Percentiles rank a stretch among this genome's conserved stretches.
Conservation (phyloP, 2,888 invertebrate genomes). For the Corbicula japonica region DNA sequence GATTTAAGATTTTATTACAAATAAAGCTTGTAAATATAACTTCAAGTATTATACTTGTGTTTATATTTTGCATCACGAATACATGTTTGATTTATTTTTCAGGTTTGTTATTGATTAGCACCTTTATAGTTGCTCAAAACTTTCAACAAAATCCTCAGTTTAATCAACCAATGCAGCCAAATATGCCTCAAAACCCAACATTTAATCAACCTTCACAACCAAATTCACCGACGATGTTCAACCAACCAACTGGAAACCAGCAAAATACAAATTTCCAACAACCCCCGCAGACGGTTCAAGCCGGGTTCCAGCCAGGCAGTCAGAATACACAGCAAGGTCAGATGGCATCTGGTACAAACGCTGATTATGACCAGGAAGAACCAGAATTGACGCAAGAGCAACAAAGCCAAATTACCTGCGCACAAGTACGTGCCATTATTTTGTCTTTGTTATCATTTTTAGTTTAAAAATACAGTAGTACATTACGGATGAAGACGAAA, state of each 20-base stretch:
- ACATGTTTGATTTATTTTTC: neutral
- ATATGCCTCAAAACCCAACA: constrained; percentile 32
- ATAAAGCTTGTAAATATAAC: neutral
- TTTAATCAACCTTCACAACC: too few species aligned
- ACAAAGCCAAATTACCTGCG: constrained; percentile 47
- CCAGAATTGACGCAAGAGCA: constrained; percentile 32
- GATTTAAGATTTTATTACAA: neutral
- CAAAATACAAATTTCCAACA: constrained; percentile 10
- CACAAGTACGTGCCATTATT: too few species aligned
- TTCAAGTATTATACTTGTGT: neutral
- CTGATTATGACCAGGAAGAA: constrained; percentile 10
- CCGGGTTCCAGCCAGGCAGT: constrained; percentile 27
- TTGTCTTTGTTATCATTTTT: too few species aligned
- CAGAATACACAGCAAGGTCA: constrained; percentile 29
- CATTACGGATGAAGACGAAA: too few species aligned
- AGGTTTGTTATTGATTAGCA: neutral
- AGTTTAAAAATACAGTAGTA: too few species aligned
- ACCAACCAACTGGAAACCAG: constrained; percentile 21
- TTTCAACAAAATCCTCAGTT: constrained; percentile 12
- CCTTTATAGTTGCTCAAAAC: constrained; percentile 7
- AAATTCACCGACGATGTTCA: constrained; percentile 16
- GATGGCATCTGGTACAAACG: constrained; percentile 9
- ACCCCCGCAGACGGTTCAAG: constrained; percentile 12
- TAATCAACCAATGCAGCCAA: constrained; percentile 30
- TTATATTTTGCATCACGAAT: neutral